Percentiles rank a stretch among this genome's conserved stretches.
These are phyloP conservation scores for Dryadula phaetusa DNA, from an alignment of 2,888 invertebrate species.

Conservation along the genomic window DNA sequence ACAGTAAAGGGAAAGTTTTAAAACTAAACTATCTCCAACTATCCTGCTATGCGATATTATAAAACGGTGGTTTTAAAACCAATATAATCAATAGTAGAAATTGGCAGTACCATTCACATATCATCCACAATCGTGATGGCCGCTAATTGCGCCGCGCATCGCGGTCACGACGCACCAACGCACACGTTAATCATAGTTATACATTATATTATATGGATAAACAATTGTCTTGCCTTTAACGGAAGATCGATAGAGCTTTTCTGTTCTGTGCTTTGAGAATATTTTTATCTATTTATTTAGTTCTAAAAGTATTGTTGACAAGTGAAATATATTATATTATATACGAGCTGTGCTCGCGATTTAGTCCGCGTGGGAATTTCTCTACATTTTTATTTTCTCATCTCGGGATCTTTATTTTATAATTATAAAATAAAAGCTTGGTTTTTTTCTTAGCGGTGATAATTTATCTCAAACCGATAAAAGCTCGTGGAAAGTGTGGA, in stretches of 20 bases:
- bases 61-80: not conserved
- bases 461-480: conserved; percentile 82
- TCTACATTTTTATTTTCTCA: too few relatives aligned
- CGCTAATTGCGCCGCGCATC: conserved; percentile 72
- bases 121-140: conserved; percentile 76
- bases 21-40: too few relatives aligned
- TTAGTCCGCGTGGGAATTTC: too few relatives aligned
- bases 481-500: conserved; percentile 82
- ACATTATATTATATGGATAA: conserved; percentile 71
- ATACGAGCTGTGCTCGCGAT: too few relatives aligned
- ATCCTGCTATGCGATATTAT: not conserved
- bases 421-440: too few relatives aligned
- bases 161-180: conserved; percentile 71
- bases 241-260: conserved; percentile 72
- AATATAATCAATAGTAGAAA: conserved; percentile 55
- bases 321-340: too few relatives aligned
- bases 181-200: conserved; percentile 61
- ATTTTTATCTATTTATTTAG: not conserved
- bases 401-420: too few relatives aligned
- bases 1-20: too few relatives aligned
- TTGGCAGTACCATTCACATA: conserved; percentile 77
- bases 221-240: conserved; percentile 83
- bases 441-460: conserved; percentile 52
- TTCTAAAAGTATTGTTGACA: too few relatives aligned
- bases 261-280: conserved; percentile 48